A percentile compares a stretch with the other conserved stretches of the same genome.
phyloP scores from a whole-genome alignment of 2,113 vertebrate genomes.

The Apteryx owenii region DNA sequence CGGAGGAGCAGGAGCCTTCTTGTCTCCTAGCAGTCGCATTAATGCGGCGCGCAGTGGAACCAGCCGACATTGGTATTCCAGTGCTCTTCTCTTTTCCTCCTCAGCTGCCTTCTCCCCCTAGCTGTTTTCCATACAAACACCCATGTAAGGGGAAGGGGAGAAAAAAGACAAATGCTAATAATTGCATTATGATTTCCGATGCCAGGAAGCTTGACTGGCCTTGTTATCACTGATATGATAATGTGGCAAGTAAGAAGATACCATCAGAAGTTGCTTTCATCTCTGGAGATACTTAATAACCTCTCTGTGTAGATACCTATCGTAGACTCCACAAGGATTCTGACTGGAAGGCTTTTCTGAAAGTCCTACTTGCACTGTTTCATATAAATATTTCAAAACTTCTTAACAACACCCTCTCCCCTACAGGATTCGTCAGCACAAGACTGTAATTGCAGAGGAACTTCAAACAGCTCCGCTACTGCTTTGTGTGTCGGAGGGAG shows the following conservation, averaged over 20 bases:
- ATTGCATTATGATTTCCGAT: neutral
- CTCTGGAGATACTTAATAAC: slow-evolving; percentile 19
- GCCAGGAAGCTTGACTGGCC: neutral
- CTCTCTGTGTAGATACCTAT: neutral
- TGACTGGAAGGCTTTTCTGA: neutral
- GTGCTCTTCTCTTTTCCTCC: neutral
- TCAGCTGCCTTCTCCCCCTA: neutral
- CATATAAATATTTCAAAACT: neutral
- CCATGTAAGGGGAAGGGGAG: neutral
- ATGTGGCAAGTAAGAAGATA: slow-evolving; percentile 23
- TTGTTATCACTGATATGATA: slow-evolving; percentile 28
- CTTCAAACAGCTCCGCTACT: slow-evolving; percentile 1
- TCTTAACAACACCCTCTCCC: neutral
- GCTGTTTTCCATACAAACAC: neutral
- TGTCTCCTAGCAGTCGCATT: fast-evolving
- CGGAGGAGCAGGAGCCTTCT: neutral
- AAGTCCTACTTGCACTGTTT: neutral
- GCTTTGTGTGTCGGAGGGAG: neutral
- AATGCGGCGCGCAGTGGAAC: fast-evolving
- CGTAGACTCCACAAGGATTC: slow-evolving; percentile 25
- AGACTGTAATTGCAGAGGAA: neutral
- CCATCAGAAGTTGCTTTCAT: slow-evolving; percentile 54
- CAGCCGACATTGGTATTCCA: fast-evolving
- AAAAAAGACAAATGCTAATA: neutral
- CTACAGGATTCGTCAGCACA: neutral